Evolutionary conservation across 2,888 invertebrate genomes (phyloP).

Genomic region (Tricholauxania praeusta): DNA sequence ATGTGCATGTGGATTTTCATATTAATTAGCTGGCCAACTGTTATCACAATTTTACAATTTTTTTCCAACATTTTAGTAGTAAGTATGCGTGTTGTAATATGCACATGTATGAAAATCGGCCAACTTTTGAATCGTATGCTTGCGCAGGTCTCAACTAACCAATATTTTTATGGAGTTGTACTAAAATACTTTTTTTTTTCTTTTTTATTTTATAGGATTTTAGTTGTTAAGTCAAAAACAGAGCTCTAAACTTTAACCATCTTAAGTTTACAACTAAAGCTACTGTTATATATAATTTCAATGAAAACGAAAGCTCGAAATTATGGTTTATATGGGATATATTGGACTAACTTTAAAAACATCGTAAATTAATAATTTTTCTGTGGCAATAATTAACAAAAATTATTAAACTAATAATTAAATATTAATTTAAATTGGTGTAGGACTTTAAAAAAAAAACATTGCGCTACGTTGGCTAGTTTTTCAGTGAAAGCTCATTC

Average conservation of each 20-base stretch:
- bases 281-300: conserved; percentile 60
- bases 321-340: conserved; percentile 1
- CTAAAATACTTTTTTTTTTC: conserved; percentile 46
- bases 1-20: too few species aligned
- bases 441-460: too few species aligned
- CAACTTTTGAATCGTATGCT: too few species aligned
- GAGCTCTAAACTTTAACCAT: conserved; percentile 49
- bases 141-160: too few species aligned
- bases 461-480: too few species aligned
- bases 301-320: conserved; percentile 38
- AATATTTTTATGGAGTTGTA: too few species aligned
- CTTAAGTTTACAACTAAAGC: conserved; percentile 43
- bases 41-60: too few species aligned
- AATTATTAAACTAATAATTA: conserved; percentile 2
- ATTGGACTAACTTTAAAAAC: conserved; percentile 1
- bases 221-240: conserved; percentile 63
- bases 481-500: too few species aligned
- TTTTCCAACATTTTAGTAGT: too few species aligned
- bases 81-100: too few species aligned
- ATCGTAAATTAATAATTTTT: conserved; percentile 15
- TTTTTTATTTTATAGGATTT: conserved; percentile 66
- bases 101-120: too few species aligned
- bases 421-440: neutral
- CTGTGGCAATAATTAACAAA: conserved; percentile 24
- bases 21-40: too few species aligned